Evolutionary conservation across 2,888 invertebrate genomes (phyloP).

Genomic region (Kryphioiulus occultus): DNA sequence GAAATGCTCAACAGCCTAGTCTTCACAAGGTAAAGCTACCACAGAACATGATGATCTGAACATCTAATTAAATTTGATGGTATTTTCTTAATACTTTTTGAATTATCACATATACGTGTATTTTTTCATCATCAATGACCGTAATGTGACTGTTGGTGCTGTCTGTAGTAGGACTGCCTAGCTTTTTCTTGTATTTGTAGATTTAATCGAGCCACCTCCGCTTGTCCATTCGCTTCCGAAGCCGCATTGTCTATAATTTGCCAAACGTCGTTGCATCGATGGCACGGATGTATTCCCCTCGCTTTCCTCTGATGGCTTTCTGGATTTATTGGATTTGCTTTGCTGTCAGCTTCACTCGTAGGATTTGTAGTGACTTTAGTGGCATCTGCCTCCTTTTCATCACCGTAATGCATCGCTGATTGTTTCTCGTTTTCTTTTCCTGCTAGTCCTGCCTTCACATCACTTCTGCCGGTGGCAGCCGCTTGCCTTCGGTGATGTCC

Average conservation of each 20-base stretch:
- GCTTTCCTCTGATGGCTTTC: constrained; percentile 24
- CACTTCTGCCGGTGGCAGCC: neutral
- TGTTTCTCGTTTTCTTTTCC: neutral
- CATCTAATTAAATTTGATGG: no score
- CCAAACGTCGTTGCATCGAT: constrained; percentile 13
- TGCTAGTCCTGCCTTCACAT: neutral
- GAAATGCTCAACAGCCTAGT: no score
- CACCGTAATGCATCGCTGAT: constrained; percentile 31
- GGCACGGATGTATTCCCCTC: neutral
- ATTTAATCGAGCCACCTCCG: neutral
- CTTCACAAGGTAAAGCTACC: no score
- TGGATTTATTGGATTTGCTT: constrained; percentile 35
- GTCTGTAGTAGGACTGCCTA: neutral
- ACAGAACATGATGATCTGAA: no score
- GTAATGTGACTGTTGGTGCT: neutral
- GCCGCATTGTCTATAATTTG: constrained; percentile 17
- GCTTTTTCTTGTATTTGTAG: neutral
- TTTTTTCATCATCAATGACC: neutral
- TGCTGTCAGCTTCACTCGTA: constrained; percentile 25
- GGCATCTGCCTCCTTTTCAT: constrained; percentile 35
- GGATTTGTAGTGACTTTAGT: constrained; percentile 30
- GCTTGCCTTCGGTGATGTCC: neutral
- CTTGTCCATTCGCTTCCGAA: neutral
- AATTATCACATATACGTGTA: no score
- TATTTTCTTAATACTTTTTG: no score